Percentiles rank a stretch among this genome's conserved stretches.
Evolutionary conservation across 2,113 vertebrate genomes (phyloP).

Genomic region (Vidua macroura): DNA sequence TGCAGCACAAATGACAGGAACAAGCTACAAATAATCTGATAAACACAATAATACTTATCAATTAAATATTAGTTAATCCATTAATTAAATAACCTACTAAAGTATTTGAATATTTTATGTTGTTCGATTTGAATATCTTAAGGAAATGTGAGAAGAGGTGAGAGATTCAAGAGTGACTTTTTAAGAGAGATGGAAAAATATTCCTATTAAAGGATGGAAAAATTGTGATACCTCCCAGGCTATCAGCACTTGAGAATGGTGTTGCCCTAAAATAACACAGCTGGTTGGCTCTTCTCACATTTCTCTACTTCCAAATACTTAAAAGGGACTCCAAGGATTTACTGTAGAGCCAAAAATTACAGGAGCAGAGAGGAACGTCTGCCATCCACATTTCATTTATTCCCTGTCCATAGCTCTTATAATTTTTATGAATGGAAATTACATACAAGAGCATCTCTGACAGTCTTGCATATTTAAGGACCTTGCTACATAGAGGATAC

Average conservation of each 20-base stretch:
- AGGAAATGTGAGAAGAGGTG: neutral
- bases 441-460: neutral
- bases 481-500: neutral
- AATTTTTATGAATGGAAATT: neutral
- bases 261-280: neutral
- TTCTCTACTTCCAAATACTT: neutral
- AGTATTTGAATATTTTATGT: neutral
- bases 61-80: neutral
- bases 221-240: fast-evolving
- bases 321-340: neutral
- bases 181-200: neutral
- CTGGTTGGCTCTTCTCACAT: neutral
- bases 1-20: neutral
- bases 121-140: neutral
- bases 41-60: neutral
- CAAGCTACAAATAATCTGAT: neutral
- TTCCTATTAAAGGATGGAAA: neutral
- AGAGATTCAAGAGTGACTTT: neutral
- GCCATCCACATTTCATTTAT: neutral
- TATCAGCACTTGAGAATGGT: neutral
- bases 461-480: neutral
- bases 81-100: neutral
- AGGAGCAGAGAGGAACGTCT: neutral
- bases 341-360: neutral
- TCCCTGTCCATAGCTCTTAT: neutral